A percentile compares a stretch with the other conserved stretches of the same genome.
phyloP scores from a whole-genome alignment of 2,113 vertebrate genomes.

The Cyprinus carpio region DNA sequence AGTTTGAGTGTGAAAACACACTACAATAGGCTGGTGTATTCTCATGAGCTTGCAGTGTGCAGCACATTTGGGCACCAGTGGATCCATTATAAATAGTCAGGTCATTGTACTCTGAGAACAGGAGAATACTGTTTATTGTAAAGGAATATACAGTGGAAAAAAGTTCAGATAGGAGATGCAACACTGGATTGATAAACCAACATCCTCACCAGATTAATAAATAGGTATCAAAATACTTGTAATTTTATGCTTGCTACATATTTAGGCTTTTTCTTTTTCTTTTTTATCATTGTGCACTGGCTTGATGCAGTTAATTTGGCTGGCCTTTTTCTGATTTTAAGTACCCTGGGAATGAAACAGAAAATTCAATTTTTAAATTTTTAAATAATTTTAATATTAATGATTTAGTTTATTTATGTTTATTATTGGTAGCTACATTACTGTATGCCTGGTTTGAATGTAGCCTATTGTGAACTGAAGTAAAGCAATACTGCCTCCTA shows the following conservation, averaged over 20 bases:
- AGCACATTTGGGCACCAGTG: conserved; percentile 10
- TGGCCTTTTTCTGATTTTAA: background rate
- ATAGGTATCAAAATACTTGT: background rate
- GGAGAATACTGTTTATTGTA: conserved; percentile 3
- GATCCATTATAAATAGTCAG: background rate
- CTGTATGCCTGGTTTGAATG: background rate
- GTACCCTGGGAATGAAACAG: background rate
- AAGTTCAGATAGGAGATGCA: background rate
- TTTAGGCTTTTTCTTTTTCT: background rate
- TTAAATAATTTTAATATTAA: background rate
- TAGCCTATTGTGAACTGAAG: background rate
- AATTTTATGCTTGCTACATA: background rate
- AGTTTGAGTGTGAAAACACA: conserved; percentile 26
- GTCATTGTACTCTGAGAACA: conserved; percentile 15
- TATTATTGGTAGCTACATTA: background rate
- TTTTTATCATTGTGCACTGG: background rate
- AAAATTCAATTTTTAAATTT: background rate
- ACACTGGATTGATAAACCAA: background rate
- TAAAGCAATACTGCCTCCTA: conserved; percentile 11
- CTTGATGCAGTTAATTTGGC: background rate
- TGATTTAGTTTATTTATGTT: too few relatives aligned
- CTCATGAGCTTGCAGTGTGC: conserved; percentile 20
- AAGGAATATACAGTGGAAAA: background rate
- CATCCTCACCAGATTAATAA: background rate
- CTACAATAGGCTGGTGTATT: conserved; percentile 38